Conservation (phyloP, 2,888 invertebrate species). For the Trichacis sp. region DNA sequence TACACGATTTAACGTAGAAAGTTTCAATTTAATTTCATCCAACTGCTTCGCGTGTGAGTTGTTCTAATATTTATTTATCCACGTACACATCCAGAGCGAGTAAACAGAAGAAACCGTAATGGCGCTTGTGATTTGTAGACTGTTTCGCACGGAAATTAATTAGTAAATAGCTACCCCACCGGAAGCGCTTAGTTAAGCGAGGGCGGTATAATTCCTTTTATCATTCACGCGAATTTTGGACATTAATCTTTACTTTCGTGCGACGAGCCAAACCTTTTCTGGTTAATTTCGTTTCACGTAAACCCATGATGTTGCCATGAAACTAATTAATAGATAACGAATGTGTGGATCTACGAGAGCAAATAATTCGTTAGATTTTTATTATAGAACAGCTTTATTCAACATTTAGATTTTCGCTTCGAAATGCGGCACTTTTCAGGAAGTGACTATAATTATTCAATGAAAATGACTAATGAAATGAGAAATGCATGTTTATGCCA, state of each 20-base stretch:
- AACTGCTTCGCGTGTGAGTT: slow-evolving; percentile 32
- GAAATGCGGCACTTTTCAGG: no score
- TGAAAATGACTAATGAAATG: no score
- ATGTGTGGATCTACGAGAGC: no score
- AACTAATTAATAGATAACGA: no score
- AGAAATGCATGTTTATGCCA: no score
- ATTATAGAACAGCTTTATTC: no score
- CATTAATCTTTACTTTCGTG: slow-evolving; percentile 6
- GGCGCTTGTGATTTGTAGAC: slow-evolving; percentile 36
- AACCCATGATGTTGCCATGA: no score
- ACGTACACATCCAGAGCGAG: slow-evolving; percentile 9
- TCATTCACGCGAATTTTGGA: slow-evolving; percentile 8
- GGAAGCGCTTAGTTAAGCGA: slow-evolving; percentile 9
- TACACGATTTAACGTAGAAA: slow-evolving; percentile 38
- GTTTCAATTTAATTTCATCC: slow-evolving; percentile 40
- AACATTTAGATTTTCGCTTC: no score
- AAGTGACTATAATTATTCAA: no score
- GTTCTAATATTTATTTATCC: slow-evolving; percentile 38
- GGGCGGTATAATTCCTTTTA: slow-evolving; percentile 16
- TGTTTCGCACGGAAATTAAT: slow-evolving; percentile 32
- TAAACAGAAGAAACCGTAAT: slow-evolving; percentile 40
- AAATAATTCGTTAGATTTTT: no score
- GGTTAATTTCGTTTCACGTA: no score
- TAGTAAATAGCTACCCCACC: slow-evolving; percentile 32
- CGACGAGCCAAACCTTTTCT: no score